Base-by-base conservation (phyloP, 1,140 invertebrate species). In the Heliconius eleuchia region DNA sequence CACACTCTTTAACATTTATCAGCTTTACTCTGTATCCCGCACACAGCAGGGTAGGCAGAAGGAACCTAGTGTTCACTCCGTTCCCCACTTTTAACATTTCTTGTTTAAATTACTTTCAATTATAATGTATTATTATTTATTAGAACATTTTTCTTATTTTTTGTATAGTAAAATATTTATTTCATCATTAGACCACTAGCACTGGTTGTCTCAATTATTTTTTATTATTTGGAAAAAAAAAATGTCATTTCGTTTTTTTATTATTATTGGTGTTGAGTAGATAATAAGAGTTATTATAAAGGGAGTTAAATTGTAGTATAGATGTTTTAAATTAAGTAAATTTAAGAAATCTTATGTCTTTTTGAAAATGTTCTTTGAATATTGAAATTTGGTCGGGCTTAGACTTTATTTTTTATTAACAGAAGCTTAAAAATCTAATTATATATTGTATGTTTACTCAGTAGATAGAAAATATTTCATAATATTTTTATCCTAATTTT, bases 191-290 rank as follows among this genome's bases (percentile, higher is more conserved):
- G 23, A 66, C 55, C 55, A 66, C 13, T 11, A 66, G 60, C 60
- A 66, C 60, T 66, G 60, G 60, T 27, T 16, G 60, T 66, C 11
- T 66, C 23, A 66, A 66, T 66, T 30, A 27, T 66, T 11, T 11
- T 23, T 66, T 27, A 13, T 66, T 30, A 23, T 30, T 66, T 66
- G 4, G 3, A 66, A 30, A 66, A 57, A 57, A 57, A 66, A 66
- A 66, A 66, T 16, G 27, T 30, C 11, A 66, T 30, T 66, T 57
- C 52, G 8, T 11, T 57, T 23, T 57, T 66, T 66, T 66, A 52
- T 52, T 66, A 66, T 66, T 16, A 30, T 66, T 66, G 60, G 60
- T 66, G 60, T 66, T 66, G 16, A 66, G 60, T 66, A 66, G n/a
- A 16, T 66, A 30, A 27, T 66, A 66, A 66, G 60, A 66, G 60